Percentiles rank a stretch among this genome's conserved stretches.
Evolutionary conservation across 2,113 vertebrate species (phyloP).

Genomic region (Mesocricetus auratus): DNA sequence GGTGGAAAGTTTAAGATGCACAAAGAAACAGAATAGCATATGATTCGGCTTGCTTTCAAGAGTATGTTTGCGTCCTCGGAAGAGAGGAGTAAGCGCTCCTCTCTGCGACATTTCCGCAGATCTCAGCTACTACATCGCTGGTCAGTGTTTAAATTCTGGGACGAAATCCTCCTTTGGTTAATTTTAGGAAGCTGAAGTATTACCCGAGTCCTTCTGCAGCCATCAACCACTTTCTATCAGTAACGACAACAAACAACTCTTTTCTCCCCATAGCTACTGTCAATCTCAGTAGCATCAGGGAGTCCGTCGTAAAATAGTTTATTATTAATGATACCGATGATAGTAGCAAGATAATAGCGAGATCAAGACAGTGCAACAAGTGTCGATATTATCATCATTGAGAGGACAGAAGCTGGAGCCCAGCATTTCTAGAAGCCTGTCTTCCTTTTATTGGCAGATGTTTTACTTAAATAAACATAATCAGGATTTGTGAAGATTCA

Average conservation of each 20-base stretch:
- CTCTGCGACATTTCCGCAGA: conserved; percentile 38
- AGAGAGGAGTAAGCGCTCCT: background rate
- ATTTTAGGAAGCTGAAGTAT: conserved; percentile 42
- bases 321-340: background rate
- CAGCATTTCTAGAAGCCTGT: background rate
- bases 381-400: background rate
- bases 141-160: conserved; percentile 31
- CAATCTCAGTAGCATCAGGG: background rate
- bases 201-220: conserved; percentile 43
- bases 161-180: conserved; percentile 54
- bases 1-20: conserved; percentile 36
- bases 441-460: conserved; percentile 71
- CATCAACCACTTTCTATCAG: background rate
- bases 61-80: background rate
- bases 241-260: background rate
- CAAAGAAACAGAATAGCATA: background rate
- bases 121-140: background rate
- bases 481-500: conserved; percentile 74
- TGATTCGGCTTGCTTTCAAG: background rate
- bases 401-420: conserved; percentile 31
- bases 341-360: background rate
- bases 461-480: conserved; percentile 70
- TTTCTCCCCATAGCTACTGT: background rate
- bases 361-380: background rate
- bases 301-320: background rate